Evolutionary conservation across 2,888 invertebrate genomes (phyloP).

Genomic region (Eupithecia subfuscata): DNA sequence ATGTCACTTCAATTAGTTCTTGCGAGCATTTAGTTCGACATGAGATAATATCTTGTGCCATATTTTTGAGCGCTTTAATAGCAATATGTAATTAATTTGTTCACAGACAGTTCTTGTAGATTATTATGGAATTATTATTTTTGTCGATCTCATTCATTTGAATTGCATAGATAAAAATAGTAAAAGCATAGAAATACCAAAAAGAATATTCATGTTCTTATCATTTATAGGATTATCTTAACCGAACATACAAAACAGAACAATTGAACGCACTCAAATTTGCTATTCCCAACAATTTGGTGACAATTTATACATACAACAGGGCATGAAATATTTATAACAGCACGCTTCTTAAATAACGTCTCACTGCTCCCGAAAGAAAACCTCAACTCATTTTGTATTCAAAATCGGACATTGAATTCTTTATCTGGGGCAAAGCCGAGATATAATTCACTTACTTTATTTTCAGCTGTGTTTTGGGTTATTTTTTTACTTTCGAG

Average conservation of each 20-base stretch:
- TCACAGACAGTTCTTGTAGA: background rate
- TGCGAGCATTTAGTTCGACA: background rate
- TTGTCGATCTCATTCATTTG: background rate
- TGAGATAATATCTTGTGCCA: constrained; percentile 25
- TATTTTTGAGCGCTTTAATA: constrained; percentile 23
- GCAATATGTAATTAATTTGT: background rate
- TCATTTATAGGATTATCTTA: background rate
- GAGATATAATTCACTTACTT: constrained; percentile 37
- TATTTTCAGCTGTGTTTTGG: constrained; percentile 26
- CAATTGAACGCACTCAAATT: background rate
- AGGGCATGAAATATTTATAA: constrained; percentile 34
- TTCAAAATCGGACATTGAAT: constrained; percentile 53
- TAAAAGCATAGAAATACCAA: background rate
- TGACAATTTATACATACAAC: constrained; percentile 30
- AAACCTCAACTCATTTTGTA: constrained; percentile 54
- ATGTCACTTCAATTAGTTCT: constrained; percentile 50
- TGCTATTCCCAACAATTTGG: constrained; percentile 8
- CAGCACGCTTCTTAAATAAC: constrained; percentile 14
- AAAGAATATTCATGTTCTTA: background rate
- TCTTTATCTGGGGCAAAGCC: constrained; percentile 35
- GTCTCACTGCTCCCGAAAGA: constrained; percentile 31
- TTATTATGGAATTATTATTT: background rate
- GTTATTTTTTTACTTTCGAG: constrained; percentile 24
- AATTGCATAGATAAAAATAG: constrained; percentile 13
- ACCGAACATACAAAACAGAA: background rate